phyloP scores from a whole-genome alignment of 2,797 vertebrate genomes.

The Amblyraja radiata region DNA sequence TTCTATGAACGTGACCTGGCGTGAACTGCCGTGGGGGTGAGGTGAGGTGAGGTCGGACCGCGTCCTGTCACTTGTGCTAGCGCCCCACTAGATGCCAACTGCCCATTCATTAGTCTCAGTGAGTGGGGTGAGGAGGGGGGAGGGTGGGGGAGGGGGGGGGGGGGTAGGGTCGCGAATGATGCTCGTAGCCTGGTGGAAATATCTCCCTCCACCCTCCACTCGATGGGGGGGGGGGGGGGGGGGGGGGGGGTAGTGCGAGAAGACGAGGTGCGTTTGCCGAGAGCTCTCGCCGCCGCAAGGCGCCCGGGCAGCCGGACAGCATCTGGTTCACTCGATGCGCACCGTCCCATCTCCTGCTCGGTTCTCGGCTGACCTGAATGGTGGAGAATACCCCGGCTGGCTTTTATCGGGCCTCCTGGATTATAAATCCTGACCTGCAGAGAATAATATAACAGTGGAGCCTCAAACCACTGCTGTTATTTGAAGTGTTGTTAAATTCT shows the following conservation, averaged over 20 bases:
- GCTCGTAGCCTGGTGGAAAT: too few species aligned
- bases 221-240: too few species aligned
- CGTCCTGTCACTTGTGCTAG: background rate
- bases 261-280: background rate
- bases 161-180: background rate
- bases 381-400: background rate
- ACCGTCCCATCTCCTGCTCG: background rate
- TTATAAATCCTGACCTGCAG: background rate
- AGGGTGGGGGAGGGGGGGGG: background rate
- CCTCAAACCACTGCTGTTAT: background rate
- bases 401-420: background rate
- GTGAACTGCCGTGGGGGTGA: too few species aligned
- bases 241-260: too few species aligned
- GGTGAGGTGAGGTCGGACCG: background rate
- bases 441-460: background rate
- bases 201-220: too few species aligned
- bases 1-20: too few species aligned
- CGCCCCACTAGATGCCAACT: background rate
- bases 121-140: too few species aligned
- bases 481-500: background rate
- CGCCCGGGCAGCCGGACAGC: background rate
- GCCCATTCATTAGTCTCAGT: background rate
- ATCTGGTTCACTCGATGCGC: background rate
- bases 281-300: too few species aligned
- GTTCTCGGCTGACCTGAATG: background rate